These are phyloP conservation scores for Grammomys dolichurus DNA, from an alignment of 2,113 vertebrate genomes.

Conservation along the genomic window DNA sequence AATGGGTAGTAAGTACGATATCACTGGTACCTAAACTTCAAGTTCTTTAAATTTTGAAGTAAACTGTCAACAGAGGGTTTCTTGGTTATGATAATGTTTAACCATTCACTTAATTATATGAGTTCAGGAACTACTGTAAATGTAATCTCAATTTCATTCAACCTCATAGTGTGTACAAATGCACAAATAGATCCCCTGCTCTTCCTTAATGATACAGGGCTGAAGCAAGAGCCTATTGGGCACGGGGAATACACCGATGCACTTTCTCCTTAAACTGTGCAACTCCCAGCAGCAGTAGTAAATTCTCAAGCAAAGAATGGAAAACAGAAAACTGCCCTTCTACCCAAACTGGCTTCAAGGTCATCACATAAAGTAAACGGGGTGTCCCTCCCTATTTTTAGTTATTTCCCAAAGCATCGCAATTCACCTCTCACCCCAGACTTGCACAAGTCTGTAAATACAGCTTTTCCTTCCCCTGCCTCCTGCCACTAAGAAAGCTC, in stretches of 20 bases:
- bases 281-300: not conserved
- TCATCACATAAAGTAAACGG: not conserved
- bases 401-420: not conserved
- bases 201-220: not conserved
- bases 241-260: too few relatives aligned
- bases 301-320: not conserved
- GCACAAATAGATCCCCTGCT: not conserved
- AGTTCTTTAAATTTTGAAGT: slow-evolving; percentile 20
- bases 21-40: not conserved
- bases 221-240: not conserved
- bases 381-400: not conserved
- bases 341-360: not conserved
- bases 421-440: not conserved
- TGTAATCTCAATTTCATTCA: not conserved
- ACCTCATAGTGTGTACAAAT: not conserved
- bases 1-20: not conserved
- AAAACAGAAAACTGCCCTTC: not conserved
- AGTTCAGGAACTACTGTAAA: not conserved
- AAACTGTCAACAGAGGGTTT: not conserved
- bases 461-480: not conserved
- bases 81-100: not conserved
- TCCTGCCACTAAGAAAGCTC: not conserved
- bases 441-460: not conserved
- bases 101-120: not conserved
- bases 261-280: not conserved